Evolutionary conservation across 2,888 invertebrate species (phyloP), one percentile per base, ranked within the genome.

Genomic region (Lottia gigantea): DNA sequence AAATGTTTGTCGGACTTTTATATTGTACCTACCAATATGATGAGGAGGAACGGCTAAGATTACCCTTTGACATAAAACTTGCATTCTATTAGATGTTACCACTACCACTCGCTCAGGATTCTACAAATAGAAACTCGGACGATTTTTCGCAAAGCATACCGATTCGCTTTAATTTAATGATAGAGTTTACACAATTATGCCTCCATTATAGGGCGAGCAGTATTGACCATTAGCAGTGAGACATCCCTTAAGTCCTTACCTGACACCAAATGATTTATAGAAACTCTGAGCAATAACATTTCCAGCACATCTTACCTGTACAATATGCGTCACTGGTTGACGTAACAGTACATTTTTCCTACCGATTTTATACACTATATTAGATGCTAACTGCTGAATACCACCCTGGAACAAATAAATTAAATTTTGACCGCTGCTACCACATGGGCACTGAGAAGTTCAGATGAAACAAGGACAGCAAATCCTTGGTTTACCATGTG

Each of bases 41-140:
- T 81, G 79, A 7, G 85, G 85, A 14, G 86, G 86, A 25, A 84
- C 78, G 8, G 85, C 84, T 55, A 85, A 65, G 31, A 86, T 79
- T 15, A 79, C 76, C 55, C 84, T 72, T 47, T 77, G 69, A 73
- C 84, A 84, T 40, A 67, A 66, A 64, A 82, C 72, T 46, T 72
- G 68, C 15, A 77, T 61, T n/a, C 79, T 76, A 25, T 70, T 71
- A 14, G 71, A 66, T 3, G 79, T 81, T 12, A 72, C 69, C n/a
- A 83, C 74, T 12, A 70, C 68, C 1, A 82, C 80, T 19, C 71
- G 64, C 11, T 79, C 75, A 46, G 67, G 70, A 45, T 66, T 73
- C 80, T 80, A 74, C 6, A 68, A 69, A 40, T n/a, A n/a, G n/a
- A n/a, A n/a, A n/a, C n/a, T n/a, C n/a, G n/a, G n/a, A n/a, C n/a